Conservation (phyloP, 2,113 vertebrate genomes). For the Calyptommatus sinebrachiatus region DNA sequence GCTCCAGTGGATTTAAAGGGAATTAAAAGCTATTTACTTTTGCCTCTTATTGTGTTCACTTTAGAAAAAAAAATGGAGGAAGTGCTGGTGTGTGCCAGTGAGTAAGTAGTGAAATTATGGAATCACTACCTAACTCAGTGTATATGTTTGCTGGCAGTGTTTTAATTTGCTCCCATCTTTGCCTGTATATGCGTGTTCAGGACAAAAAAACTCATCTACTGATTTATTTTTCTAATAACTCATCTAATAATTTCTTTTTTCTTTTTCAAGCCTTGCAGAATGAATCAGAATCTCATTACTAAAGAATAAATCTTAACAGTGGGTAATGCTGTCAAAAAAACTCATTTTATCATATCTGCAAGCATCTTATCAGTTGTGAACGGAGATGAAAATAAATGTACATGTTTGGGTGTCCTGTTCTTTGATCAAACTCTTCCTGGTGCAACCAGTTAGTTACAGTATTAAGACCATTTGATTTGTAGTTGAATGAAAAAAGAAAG, state of each 20-base stretch:
- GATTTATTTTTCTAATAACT: too few species aligned
- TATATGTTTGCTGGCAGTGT: neutral
- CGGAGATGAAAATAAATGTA: fast-evolving
- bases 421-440: neutral
- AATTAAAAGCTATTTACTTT: constrained; percentile 20
- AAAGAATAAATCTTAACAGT: neutral
- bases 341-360: neutral
- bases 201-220: too few species aligned
- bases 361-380: neutral
- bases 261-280: neutral
- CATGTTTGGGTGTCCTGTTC: neutral
- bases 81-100: constrained; percentile 12
- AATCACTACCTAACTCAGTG: neutral
- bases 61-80: constrained; percentile 30
- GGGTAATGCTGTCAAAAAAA: neutral
- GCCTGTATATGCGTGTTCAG: fast-evolving
- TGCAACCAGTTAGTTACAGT: neutral
- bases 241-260: neutral
- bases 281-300: neutral
- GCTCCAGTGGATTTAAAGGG: constrained; percentile 25
- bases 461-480: neutral
- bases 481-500: neutral
- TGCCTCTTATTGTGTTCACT: constrained; percentile 14
- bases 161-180: neutral
- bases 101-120: neutral